Base-by-base conservation (phyloP, 1,140 invertebrate genomes). In the Augochlora pura region DNA sequence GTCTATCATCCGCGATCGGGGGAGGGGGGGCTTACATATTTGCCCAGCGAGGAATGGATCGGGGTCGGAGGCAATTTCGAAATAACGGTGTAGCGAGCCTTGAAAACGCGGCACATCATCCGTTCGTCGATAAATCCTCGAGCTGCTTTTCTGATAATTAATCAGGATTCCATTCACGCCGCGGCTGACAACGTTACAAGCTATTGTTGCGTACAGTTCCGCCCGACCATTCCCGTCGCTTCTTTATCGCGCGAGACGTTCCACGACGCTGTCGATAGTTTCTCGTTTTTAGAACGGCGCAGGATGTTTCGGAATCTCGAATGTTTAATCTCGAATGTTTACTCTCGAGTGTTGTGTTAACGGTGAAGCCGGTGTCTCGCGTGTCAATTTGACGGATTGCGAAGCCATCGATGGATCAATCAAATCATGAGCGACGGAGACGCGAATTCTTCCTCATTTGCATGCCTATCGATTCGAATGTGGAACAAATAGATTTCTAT, bases 41-140 rank as follows among this genome's bases (percentile, higher is more conserved):
- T 4, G 2, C 25, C 25, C 21, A 59, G 42, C 27, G 65, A 73
- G 42, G 59, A 60, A 59, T 63, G 65, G 27, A 62, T 54, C n/a
- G 27, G 12, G 46, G 62, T 75, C 59, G 52, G 74, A 39, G 27
- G 21, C 21, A 54, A 71, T 83, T 75, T 80, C 62, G 77, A 67
- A 80, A 71, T 75, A 80, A 83, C 62, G 60, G 67, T 83, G 25
- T 46, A 60, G 52, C 52, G 42, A 59, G 23, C 23, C 59, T 54
- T 52, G 49, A 16, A 73, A 39, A 52, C 18, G 25, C 27, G 27
- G 23, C 9, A 62, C 18, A n/a, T 46, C 38, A n/a, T 46, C 39
- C 32, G 49, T 60, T 68, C 39, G 32, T 59, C 54, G 39, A 68
- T 38, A 18, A 21, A 72, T 72, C 32, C n/a, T 25, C 25, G 16